phyloP scores from a whole-genome alignment of 2,797 vertebrate genomes.

The Oophaga sylvatica region DNA sequence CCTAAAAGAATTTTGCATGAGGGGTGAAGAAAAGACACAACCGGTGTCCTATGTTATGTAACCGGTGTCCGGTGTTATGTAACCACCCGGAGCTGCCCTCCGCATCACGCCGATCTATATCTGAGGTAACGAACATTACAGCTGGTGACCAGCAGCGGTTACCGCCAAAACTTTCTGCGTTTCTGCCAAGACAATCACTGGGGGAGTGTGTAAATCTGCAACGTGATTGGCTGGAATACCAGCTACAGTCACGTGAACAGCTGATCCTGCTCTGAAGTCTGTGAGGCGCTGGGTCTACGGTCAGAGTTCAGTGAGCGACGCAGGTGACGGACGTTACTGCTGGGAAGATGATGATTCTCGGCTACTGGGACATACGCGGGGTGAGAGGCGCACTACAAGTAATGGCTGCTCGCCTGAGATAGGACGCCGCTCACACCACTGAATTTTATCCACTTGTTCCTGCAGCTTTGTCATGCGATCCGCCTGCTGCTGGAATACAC shows the following conservation, averaged over 20 bases:
- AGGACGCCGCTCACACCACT: background rate
- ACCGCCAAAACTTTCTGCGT: no score
- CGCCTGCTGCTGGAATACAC: slow-evolving; percentile 88
- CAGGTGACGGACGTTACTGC: background rate
- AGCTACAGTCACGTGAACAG: background rate
- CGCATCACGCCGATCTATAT: no score
- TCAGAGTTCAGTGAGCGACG: background rate
- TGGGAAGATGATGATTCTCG: slow-evolving; percentile 75
- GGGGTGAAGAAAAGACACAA: no score
- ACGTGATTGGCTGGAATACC: background rate
- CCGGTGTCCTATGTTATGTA: no score
- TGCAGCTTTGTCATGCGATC: slow-evolving; percentile 82
- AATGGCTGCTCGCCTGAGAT: background rate
- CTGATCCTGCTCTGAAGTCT: no score
- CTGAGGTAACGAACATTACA: no score
- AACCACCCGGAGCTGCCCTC: no score
- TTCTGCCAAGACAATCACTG: background rate
- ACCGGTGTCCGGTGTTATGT: no score
- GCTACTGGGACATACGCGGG: slow-evolving; percentile 90
- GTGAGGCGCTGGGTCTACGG: background rate
- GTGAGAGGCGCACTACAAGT: slow-evolving; percentile 65
- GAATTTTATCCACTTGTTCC: background rate
- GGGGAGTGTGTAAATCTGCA: background rate
- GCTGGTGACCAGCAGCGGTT: no score
- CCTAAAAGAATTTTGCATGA: no score